Percentiles rank a stretch among this genome's conserved stretches.
Conservation (phyloP, 2,113 vertebrate genomes). For the Origma solitaria region DNA sequence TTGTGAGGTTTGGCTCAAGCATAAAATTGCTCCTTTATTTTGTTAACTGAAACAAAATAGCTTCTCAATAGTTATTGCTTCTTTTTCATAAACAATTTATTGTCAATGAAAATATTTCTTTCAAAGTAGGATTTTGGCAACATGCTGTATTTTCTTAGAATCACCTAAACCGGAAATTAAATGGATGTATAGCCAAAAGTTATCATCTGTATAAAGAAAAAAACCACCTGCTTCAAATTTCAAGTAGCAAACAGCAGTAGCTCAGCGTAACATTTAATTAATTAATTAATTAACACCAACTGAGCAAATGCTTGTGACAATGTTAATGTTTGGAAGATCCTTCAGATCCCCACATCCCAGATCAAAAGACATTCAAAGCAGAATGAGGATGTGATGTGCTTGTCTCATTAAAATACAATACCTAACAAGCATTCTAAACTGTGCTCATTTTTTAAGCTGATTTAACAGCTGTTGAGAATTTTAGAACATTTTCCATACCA, state of each 20-base stretch:
- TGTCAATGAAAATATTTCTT: background rate
- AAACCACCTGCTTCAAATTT: background rate
- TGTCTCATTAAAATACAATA: background rate
- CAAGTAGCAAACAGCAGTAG: background rate
- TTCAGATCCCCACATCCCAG: background rate
- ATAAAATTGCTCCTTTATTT: background rate
- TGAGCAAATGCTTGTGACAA: background rate
- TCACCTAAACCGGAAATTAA: background rate
- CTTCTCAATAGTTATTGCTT: background rate
- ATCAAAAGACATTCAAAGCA: background rate
- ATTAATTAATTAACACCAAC: background rate
- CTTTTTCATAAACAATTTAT: background rate
- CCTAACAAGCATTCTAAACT: background rate
- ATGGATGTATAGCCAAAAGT: background rate
- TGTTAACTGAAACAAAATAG: background rate
- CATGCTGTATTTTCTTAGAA: background rate
- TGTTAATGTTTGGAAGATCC: background rate
- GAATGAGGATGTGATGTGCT: background rate
- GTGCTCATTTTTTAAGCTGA: background rate
- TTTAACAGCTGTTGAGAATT: background rate
- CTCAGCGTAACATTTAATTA: background rate
- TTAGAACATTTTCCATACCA: background rate
- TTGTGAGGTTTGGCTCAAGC: background rate
- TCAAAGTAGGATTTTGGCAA: background rate
- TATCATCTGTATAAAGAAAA: background rate